Conservation (phyloP, 2,888 invertebrate genomes). For the Dasysyrphus albostriatus region DNA sequence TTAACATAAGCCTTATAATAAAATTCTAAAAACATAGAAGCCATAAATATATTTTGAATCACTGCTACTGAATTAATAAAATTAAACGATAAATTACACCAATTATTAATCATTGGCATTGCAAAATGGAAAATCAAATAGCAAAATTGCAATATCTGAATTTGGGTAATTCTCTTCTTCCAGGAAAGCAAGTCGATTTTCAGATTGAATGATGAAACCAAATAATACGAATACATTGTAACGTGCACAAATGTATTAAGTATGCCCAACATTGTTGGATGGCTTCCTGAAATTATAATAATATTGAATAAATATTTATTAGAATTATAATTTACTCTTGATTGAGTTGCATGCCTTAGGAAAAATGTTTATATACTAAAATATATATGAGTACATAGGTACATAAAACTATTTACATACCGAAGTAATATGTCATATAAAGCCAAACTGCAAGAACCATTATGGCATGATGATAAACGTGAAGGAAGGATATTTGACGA, state of each 20-base stretch:
- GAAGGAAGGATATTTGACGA: conserved; percentile 90
- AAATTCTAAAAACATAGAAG: conserved; percentile 78
- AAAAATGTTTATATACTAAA: too few species aligned
- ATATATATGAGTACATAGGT: too few species aligned
- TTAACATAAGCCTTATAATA: conserved; percentile 78
- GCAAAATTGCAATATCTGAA: conserved; percentile 90
- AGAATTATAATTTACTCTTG: too few species aligned
- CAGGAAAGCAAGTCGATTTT: conserved; percentile 88
- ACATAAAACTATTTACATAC: conserved; percentile 82
- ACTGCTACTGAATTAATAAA: conserved; percentile 43
- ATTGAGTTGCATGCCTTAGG: too few species aligned
- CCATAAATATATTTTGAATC: conserved; percentile 78
- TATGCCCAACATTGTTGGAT: conserved; percentile 87
- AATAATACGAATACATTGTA: conserved; percentile 91
- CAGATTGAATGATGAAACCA: conserved; percentile 89
- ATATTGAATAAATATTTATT: not conserved
- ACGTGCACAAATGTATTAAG: conserved; percentile 91
- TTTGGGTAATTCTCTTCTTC: conserved; percentile 92
- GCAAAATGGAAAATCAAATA: conserved; percentile 85
- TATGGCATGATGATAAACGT: conserved; percentile 92
- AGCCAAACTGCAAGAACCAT: conserved; percentile 89
- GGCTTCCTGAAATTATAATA: conserved; percentile 86
- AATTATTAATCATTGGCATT: conserved; percentile 76
- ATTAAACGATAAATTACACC: conserved; percentile 62
- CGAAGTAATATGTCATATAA: conserved; percentile 85